Base-by-base conservation (phyloP, 2,113 vertebrate species). In the Nanorana parkeri region DNA sequence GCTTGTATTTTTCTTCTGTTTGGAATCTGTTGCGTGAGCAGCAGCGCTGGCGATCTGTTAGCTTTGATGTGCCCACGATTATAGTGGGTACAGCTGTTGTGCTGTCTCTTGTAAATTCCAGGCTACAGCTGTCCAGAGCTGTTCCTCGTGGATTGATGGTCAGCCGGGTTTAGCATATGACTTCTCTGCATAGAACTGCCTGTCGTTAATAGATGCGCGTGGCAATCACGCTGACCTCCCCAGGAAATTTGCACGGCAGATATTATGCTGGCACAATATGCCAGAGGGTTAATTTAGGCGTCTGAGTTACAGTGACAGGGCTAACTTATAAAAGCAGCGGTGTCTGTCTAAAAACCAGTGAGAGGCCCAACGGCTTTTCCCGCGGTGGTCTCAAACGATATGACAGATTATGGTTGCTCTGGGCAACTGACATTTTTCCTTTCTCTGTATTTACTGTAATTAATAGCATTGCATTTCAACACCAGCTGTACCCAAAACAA, bases 11-110 rank as follows among this genome's bases (percentile, higher is more conserved):
- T 85, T 87, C 86, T 88, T 87, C 84, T 23, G 68, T 7, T 58
- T 86, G 88, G 89, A 88, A 89, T 90, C 86, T 87, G 2, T 64
- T 86, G 84, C 87, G 74, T 78, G 85, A 87, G 41, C 85, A 87
- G 84, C 85, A 85, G 88, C 76, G 87, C 81, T 85, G 84, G 85
- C 83, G 41, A 81, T 77, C 0, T 73, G 80, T 88, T 86, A 79
- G 0, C 88, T 92, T 89, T 84, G 85, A 85, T 85, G 80, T 83
- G 74, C 85, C 16, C 6, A 0, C 82, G 86, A 82, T 85, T 86
- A 77, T 84, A 88, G 83, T 88, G 88, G 90, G 88, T 89, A 89
- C 89, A 91, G 90, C 91, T 91, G 90, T 87, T 89, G 84, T 68
- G 78, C 81, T 85, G 87, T 82, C 78, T 84, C 81, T 87, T 90